A percentile compares a stretch with the other conserved stretches of the same genome.
These are phyloP conservation scores for Phalera bucephala DNA, from an alignment of 2,888 invertebrate genomes.

Conservation along the genomic window DNA sequence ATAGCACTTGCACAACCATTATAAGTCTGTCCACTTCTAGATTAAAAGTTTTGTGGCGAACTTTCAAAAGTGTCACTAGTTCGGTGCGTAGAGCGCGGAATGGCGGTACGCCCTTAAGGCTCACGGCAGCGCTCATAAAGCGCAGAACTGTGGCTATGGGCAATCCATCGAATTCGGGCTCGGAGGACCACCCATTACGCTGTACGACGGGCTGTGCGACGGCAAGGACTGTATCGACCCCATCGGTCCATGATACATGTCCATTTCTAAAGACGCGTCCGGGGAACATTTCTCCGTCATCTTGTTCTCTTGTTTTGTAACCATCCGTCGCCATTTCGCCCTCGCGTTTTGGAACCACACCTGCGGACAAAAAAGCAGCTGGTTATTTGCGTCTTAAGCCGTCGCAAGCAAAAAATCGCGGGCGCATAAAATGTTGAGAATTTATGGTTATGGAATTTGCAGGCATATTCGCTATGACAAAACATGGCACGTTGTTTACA, in stretches of 20 bases:
- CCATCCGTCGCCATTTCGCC: conserved; percentile 96
- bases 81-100: conserved; percentile 10
- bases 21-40: conserved; percentile 9
- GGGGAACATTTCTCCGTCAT: conserved; percentile 88
- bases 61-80: conserved; percentile 5
- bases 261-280: conserved; percentile 85
- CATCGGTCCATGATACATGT: conserved; percentile 85
- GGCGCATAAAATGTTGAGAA: too few relatives aligned
- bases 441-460: too few relatives aligned
- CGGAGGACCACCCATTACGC: conserved; percentile 85
- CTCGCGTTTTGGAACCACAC: conserved; percentile 98
- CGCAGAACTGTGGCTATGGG: conserved; percentile 83
- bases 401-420: conserved; percentile 48
- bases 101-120: conserved; percentile 31
- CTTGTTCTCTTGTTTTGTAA: conserved; percentile 91
- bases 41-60: neutral
- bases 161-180: conserved; percentile 90
- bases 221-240: conserved; percentile 86
- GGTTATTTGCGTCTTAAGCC: conserved; percentile 42
- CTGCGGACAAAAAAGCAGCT: conserved; percentile 83
- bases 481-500: too few relatives aligned
- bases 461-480: too few relatives aligned
- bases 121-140: conserved; percentile 61
- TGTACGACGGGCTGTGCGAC: conserved; percentile 88
- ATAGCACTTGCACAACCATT: neutral